phyloP scores from a whole-genome alignment of 2,888 invertebrate genomes.

The Andrena chrysosceles region DNA sequence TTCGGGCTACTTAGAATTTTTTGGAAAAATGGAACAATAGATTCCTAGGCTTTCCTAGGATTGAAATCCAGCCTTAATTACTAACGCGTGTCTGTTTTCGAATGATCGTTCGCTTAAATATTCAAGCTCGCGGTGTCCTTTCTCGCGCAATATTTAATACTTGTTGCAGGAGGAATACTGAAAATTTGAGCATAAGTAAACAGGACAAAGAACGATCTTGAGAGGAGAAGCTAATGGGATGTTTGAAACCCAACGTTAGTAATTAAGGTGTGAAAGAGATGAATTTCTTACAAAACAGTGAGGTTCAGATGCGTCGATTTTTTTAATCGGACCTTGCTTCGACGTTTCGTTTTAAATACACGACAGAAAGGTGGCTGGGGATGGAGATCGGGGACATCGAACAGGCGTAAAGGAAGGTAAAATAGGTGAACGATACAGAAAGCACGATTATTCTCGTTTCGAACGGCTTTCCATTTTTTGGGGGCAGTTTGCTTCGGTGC shows the following conservation, averaged over 20 bases:
- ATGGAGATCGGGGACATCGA: conserved; percentile 50
- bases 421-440: conserved; percentile 72
- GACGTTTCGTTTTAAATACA: conserved; percentile 42
- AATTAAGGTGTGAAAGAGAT: neutral
- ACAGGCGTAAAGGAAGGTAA: conserved; percentile 56
- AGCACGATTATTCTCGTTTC: conserved; percentile 76
- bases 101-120: neutral
- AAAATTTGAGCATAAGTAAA: neutral
- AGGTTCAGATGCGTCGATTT: neutral
- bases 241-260: neutral
- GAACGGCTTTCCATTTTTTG: conserved; percentile 62
- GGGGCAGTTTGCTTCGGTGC: conserved; percentile 78
- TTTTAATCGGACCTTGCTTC: conserved; percentile 57
- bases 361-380: conserved; percentile 34
- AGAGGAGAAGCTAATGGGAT: neutral
- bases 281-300: neutral
- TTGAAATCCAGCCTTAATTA: conserved; percentile 17
- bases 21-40: neutral
- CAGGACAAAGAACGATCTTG: neutral
- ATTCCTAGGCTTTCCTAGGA: conserved; percentile 14
- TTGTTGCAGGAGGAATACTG: neutral
- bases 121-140: neutral
- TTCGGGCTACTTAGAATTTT: neutral
- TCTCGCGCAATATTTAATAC: neutral
- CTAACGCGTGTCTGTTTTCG: neutral